Percentiles rank a stretch among this genome's conserved stretches.
Conservation (phyloP, 2,888 invertebrate genomes). For the Cosmia trapezina region DNA sequence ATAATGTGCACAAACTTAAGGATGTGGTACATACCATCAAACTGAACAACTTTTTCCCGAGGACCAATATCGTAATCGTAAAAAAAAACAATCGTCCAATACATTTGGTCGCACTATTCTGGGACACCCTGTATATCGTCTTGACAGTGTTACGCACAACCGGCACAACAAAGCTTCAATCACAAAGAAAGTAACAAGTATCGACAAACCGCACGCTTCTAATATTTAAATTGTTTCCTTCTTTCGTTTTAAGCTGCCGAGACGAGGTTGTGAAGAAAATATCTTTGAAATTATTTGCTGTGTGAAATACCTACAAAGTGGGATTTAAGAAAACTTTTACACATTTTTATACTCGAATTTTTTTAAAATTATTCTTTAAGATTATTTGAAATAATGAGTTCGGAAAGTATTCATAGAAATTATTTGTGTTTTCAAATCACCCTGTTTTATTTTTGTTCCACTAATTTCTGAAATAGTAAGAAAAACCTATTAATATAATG, state of each 20-base stretch:
- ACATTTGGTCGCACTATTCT: no score
- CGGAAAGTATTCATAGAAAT: neutral
- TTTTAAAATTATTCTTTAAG: no score
- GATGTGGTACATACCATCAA: no score
- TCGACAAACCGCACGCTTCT: slow-evolving; percentile 61
- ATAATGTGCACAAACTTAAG: no score
- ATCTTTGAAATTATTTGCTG: neutral
- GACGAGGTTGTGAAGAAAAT: slow-evolving; percentile 15
- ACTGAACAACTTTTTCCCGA: no score
- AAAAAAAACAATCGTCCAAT: no score
- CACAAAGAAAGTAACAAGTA: slow-evolving; percentile 66
- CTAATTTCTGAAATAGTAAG: neutral
- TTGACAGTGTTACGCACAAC: slow-evolving; percentile 55
- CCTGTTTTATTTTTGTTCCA: neutral
- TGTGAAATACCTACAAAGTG: neutral
- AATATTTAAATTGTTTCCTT: slow-evolving; percentile 65
- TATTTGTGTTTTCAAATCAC: neutral
- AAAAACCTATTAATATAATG: no score
- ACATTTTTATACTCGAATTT: no score
- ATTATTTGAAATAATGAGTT: neutral
- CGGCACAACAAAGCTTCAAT: slow-evolving; percentile 63
- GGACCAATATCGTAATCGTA: no score
- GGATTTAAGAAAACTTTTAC: no score
- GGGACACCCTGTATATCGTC: no score
- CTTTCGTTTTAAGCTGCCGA: slow-evolving; percentile 51